Evolutionary conservation across 1,140 invertebrate genomes (phyloP).

Genomic region (Druon quercuslanigerum): DNA sequence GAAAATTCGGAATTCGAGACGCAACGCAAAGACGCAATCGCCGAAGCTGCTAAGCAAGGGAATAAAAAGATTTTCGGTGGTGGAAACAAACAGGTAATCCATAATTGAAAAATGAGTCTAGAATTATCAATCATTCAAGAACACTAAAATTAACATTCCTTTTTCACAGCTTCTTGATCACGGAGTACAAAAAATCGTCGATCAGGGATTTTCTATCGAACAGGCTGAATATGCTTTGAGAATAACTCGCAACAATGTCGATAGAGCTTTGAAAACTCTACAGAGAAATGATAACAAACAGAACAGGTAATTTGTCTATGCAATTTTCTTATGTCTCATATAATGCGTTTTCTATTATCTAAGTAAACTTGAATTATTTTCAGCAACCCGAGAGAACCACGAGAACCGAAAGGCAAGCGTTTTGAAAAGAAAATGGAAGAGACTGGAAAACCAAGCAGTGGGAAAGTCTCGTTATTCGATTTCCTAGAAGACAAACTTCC

Average conservation of each 20-base stretch:
- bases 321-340: conserved; percentile 4
- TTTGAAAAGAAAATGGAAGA: conserved; percentile 79
- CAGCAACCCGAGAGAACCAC: conserved; percentile 57
- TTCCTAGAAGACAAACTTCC: conserved; percentile 90
- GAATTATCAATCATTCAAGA: not conserved
- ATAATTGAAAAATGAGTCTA: conserved; percentile 4
- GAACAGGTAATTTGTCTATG: conserved; percentile 51
- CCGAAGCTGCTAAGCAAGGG: conserved; percentile 86
- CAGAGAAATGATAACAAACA: conserved; percentile 76
- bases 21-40: conserved; percentile 90
- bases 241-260: conserved; percentile 84
- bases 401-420: conserved; percentile 67
- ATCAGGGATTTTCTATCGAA: conserved; percentile 86
- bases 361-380: conserved; percentile 13
- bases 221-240: conserved; percentile 85
- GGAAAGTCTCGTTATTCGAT: conserved; percentile 90
- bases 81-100: conserved; percentile 82
- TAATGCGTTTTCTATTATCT: not conserved
- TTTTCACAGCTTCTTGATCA: conserved; percentile 80
- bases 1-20: conserved; percentile 90
- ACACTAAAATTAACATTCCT: conserved; percentile 38
- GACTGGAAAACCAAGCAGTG: conserved; percentile 83
- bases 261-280: conserved; percentile 82
- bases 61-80: conserved; percentile 80
- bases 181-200: conserved; percentile 87